A percentile compares a stretch with the other conserved stretches of the same genome.
phyloP scores from a whole-genome alignment of 1,140 invertebrate species.

The Tetramorium simillimum region DNA sequence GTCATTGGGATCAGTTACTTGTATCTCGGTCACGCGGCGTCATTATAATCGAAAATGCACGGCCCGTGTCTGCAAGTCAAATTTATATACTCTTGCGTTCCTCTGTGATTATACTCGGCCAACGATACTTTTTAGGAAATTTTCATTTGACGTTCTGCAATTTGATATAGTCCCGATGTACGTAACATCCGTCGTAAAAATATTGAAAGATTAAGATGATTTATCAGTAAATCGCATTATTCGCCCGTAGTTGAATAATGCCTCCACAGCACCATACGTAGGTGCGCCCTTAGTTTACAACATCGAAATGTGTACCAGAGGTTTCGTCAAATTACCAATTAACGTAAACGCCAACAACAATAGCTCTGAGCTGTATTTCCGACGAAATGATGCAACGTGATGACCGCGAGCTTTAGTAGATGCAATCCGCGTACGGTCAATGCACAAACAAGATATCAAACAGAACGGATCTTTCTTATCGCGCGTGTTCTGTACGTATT shows the following conservation, averaged over 20 bases:
- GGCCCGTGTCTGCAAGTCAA: background rate
- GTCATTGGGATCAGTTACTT: constrained; percentile 8
- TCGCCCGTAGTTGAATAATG: constrained; percentile 39
- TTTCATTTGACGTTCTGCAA: background rate
- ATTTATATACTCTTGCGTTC: background rate
- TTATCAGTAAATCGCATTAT: constrained; percentile 52
- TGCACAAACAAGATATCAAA: constrained; percentile 50
- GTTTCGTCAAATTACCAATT: constrained; percentile 79
- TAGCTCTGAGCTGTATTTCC: constrained; percentile 78
- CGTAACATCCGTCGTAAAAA: background rate
- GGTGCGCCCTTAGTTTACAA: constrained; percentile 48
- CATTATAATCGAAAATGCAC: background rate
- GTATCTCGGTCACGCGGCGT: constrained; percentile 19
- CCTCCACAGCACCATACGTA: constrained; percentile 11
- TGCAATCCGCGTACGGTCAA: background rate
- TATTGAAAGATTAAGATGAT: constrained; percentile 24
- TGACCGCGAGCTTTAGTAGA: constrained; percentile 51
- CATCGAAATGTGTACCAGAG: constrained; percentile 67
- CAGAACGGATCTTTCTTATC: constrained; percentile 55
- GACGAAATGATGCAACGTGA: constrained; percentile 59
- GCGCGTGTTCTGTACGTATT: background rate
- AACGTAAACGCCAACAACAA: constrained; percentile 78
- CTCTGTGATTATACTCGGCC: too few species aligned
- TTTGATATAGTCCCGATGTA: background rate
- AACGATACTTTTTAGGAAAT: background rate